Conservation (phyloP, 1,140 invertebrate genomes). For the Tachypleus tridentatus region DNA sequence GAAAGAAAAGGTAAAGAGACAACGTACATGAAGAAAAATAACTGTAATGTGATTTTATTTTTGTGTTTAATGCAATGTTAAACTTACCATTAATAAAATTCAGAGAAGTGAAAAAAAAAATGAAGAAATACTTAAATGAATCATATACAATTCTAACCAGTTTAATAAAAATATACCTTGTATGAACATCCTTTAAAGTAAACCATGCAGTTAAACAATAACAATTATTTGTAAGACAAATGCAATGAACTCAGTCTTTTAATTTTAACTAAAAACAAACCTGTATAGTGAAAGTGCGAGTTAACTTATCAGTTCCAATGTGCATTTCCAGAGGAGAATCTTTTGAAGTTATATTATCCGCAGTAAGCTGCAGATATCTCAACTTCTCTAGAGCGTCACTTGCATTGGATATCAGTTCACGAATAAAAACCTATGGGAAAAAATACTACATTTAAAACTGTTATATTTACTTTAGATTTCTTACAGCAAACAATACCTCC, state of each 20-base stretch:
- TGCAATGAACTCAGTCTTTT: slow-evolving; percentile 22
- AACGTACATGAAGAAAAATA: too few species aligned
- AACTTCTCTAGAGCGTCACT: slow-evolving; percentile 95
- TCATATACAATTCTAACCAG: too few species aligned
- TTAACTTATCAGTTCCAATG: slow-evolving; percentile 76
- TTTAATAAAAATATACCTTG: too few species aligned
- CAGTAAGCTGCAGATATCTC: slow-evolving; percentile 46
- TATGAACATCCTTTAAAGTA: too few species aligned
- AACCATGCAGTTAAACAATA: slow-evolving; percentile 1
- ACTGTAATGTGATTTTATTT: too few species aligned
- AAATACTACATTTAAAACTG: not conserved
- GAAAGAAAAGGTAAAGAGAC: too few species aligned
- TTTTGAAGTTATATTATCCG: slow-evolving; percentile 5
- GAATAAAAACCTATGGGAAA: slow-evolving; percentile 64
- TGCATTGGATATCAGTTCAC: slow-evolving; percentile 92
- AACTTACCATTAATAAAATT: too few species aligned
- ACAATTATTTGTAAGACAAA: slow-evolving; percentile 8
- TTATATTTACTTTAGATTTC: too few species aligned
- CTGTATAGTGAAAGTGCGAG: slow-evolving; percentile 72
- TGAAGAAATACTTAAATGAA: too few species aligned
- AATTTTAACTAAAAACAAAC: slow-evolving; percentile 31
- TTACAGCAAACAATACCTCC: too few species aligned
- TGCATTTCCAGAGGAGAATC: slow-evolving; percentile 62
- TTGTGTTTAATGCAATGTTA: too few species aligned
- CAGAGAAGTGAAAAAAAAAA: too few species aligned